Percentiles rank a stretch among this genome's conserved stretches.
Evolutionary conservation across 2,797 vertebrate genomes (phyloP).

Genomic region (Chanos chanos): DNA sequence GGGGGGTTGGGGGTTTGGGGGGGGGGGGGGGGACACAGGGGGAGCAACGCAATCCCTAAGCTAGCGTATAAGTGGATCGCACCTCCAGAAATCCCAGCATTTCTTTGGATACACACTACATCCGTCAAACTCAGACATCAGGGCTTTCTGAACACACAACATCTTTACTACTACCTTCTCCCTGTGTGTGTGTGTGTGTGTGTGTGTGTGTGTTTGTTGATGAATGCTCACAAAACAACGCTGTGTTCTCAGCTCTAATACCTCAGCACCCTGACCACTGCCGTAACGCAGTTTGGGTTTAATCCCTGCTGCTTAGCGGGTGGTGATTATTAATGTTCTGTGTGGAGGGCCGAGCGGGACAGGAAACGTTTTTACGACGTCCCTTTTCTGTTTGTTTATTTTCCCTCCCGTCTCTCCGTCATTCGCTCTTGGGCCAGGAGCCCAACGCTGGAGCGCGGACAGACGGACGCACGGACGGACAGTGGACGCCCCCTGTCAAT

Average conservation of each 20-base stretch:
- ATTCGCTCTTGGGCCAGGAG: background rate
- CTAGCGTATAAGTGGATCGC: conserved; percentile 36
- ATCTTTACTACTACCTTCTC: background rate
- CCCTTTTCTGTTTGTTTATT: conserved; percentile 33
- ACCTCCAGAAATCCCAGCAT: conserved; percentile 29
- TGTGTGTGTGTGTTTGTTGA: background rate
- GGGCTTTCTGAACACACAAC: background rate
- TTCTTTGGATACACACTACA: conserved; percentile 29
- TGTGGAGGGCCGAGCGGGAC: conserved; percentile 15
- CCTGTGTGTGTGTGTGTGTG: background rate
- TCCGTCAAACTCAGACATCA: conserved; percentile 17
- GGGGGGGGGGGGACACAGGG: background rate
- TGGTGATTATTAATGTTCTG: conserved; percentile 29
- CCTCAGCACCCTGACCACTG: background rate
- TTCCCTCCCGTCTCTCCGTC: conserved; percentile 9
- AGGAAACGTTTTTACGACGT: conserved; percentile 26
- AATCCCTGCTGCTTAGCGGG: conserved; percentile 5
- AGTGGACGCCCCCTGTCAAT: conserved; percentile 15
- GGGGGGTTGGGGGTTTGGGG: background rate
- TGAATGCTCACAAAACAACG: conserved; percentile 3
- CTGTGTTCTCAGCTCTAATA: background rate
- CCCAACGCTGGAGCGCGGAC: background rate
- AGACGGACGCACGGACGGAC: background rate
- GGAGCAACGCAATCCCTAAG: conserved; percentile 37
- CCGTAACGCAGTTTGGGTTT: conserved; percentile 2